phyloP scores from a whole-genome alignment of 1,140 invertebrate species.

The Nylanderia fulva region DNA sequence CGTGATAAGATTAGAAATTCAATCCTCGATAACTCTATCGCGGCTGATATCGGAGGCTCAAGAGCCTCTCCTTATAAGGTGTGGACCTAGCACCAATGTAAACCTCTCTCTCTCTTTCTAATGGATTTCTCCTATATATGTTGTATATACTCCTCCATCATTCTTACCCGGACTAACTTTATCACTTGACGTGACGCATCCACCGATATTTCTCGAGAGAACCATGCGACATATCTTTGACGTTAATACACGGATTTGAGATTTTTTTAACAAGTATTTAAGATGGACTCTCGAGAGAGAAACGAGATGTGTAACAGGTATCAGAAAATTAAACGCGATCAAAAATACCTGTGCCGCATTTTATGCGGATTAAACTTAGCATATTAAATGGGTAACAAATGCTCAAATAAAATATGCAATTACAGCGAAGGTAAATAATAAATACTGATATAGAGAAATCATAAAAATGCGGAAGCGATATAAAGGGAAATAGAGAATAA shows the following conservation, averaged over 20 bases:
- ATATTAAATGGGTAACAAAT: background rate
- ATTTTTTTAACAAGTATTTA: slow-evolving; percentile 11
- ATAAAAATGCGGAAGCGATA: background rate
- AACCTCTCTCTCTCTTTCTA: background rate
- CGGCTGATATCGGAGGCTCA: background rate
- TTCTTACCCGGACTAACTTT: background rate
- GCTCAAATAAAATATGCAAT: background rate
- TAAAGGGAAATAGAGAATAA: background rate
- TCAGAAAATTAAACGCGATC: background rate
- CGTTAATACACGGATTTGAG: slow-evolving; percentile 15
- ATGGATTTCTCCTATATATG: background rate
- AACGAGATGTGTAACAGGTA: background rate
- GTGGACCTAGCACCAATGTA: background rate
- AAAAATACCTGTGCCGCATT: background rate
- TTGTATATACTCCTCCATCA: background rate
- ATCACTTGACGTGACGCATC: slow-evolving; percentile 24
- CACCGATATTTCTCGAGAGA: slow-evolving; percentile 19
- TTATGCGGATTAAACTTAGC: no score
- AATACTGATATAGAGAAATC: background rate
- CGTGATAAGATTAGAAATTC: slow-evolving; percentile 69
- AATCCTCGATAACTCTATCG: slow-evolving; percentile 58
- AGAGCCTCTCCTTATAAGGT: slow-evolving; percentile 52
- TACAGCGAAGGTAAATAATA: background rate
- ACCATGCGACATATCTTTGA: background rate
- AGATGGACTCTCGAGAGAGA: background rate